Evolutionary conservation across 2,797 vertebrate genomes (phyloP), one percentile per base, ranked within the genome.

Genomic region (Melanotaenia parkinsoni): DNA sequence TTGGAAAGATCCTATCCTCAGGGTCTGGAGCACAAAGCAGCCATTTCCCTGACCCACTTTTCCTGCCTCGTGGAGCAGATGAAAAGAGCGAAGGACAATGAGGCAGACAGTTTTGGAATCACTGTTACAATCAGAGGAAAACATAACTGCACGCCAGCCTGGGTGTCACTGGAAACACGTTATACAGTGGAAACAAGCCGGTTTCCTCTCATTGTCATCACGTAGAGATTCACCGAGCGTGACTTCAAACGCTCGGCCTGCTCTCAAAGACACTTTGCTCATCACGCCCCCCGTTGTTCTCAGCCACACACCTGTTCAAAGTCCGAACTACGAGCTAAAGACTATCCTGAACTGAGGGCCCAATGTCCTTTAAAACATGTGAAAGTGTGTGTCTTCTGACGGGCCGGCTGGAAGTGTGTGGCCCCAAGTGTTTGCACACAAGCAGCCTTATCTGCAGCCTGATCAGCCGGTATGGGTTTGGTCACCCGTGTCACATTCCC

Each of bases 41-140:
- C 77, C 76, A 77, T 84, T 91, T 93, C 87, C 88, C 88, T 92
- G 89, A 92, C 89, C 92, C 80, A 89, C 79, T 91, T 90, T 92
- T 91, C 84, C 78, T 89, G 84, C 72, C 74, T 81, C 82, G 80
- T 87, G 76, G 76, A 88, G 79, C 82, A 92, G 86, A 94, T 94
- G 90, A 95, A 94, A 94, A 88, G 88, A 76, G 65, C 45, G 11
- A 5, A 77, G 86, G 89, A 95, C 92, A 94, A 93, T 91, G 86
- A 88, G 80, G 73, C 81, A 79, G 87, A 90, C 86, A 84, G 81
- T 84, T 89, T 91, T 88, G 86, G 89, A 87, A 89, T 81, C 76
- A 63, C 81, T 66, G 62, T 77, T 88, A 94, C 94, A 95, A 94
- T 93, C 69, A 88, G 86, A 94, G 93, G 94, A 95, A 94, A 93